Base-by-base conservation (phyloP, 2,888 invertebrate genomes). In the Lysandra coridon region DNA sequence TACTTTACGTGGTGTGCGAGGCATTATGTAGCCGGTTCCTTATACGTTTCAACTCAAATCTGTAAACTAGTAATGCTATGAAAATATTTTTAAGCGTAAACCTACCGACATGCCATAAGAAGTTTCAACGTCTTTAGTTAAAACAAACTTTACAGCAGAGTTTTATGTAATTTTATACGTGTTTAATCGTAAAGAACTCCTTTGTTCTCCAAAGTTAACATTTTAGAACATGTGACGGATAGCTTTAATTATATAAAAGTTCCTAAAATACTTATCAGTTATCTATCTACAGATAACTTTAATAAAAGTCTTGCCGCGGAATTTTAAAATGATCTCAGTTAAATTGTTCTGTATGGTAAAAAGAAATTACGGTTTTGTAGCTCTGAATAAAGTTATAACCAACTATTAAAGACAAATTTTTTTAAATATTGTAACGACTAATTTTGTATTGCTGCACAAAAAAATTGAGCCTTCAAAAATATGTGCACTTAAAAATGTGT, bases 1-100 rank as follows among this genome's bases (percentile, higher is more conserved):
- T 92, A 93, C 92, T 91, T 88, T 92, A 91, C 91, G 91, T 91
- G 91, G 92, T 91, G 89, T 91, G 91, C 86, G 86, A 87, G 91
- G 75, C 91, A 91, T 92, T 91, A 89, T 80, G 89, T 57, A 57
- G 53, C 84, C 82, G 81, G 79, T 81, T 80, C 80, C 83, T 79
- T 84, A 82, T 84, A 81, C 83, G 82, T 82, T 79, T 33, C 62
- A 64, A 62, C 69, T 78, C 23, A 37, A 57, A 37, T 12, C 10
- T n/a, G 49, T 49, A 73, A 53, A 37, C 12, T 53, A 49, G 75
- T 76, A 76, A 76, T 76, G 76, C 76, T 76, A 76, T 49, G 30
- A 76, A 57, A 17, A 76, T 76, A 76, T 57, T 76, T 53, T 57
- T 64, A 64, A 64, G 64, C 30, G 12, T 30, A 64, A 64, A 23